Base-by-base conservation (phyloP, 2,888 invertebrate species). In the Biston stratarius region DNA sequence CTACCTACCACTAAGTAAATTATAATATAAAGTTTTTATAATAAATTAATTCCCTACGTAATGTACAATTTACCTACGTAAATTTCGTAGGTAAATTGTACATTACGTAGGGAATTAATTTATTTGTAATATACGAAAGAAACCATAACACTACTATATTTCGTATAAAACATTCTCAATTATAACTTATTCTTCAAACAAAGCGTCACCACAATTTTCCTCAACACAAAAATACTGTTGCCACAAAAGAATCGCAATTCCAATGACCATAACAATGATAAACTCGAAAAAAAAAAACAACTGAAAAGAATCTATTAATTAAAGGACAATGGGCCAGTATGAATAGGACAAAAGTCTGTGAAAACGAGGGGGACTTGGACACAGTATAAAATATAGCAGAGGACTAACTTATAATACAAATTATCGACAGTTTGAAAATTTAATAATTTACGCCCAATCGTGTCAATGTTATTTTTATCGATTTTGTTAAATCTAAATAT, bases 281-380 rank as follows among this genome's bases (percentile, higher is more conserved):
- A 73, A 70, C 71, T 73, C 77, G 76, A 81, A 83, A 81, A 78
- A 47, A n/a, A 82, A 81, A 78, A 63, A 69, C 69, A 73, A 79
- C 76, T 78, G 81, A 85, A 85, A 86, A 83, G 83, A 85, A 88
- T 87, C 85, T 84, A 89, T 87, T 88, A 88, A 88, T 89, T 88
- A 89, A 83, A 80, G 76, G 78, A 87, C 85, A 87, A 86, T 81
- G 74, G 73, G 70, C 77, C 61, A 66, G 69, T 73, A 69, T 78
- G 82, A 82, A 81, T 80, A 76, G 79, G 72, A 81, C 78, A 77
- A 81, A 80, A 79, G 78, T 81, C 82, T 76, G 75, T 72, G 73
- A 75, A 71, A 77, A 78, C 71, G 72, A 69, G 60, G 67, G 65
- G 47, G 48, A 63, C 15, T 45, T 47, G 42, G 56, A 24, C 42